phyloP scores from a whole-genome alignment of 2,113 vertebrate genomes.

The Plotosus lineatus region DNA sequence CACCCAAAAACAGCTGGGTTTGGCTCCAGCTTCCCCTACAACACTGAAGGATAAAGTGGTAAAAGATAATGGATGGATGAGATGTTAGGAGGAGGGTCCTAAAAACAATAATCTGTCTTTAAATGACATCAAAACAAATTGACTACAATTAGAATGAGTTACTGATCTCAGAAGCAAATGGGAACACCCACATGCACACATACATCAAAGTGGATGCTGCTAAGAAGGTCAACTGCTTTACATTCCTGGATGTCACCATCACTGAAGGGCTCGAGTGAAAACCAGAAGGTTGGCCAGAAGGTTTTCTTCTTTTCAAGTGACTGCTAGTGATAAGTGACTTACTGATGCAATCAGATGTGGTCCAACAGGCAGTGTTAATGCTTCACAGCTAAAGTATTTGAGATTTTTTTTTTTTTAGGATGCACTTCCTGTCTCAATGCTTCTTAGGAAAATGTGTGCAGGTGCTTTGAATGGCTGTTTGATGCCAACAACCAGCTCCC shows the following conservation, averaged over 20 bases:
- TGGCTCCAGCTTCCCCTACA: no score
- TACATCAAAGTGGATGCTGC: conserved; percentile 16
- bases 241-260: conserved; percentile 13
- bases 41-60: no score
- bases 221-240: neutral
- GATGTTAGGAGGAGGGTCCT: neutral
- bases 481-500: neutral
- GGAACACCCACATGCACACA: neutral
- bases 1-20: no score
- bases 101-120: neutral
- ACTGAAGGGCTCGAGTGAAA: neutral
- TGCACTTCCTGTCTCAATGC: neutral
- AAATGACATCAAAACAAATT: neutral
- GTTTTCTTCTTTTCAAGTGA: neutral
- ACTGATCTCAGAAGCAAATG: neutral
- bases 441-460: neutral
- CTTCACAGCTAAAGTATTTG: neutral
- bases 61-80: neutral
- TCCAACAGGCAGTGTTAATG: neutral
- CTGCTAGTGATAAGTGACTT: neutral
- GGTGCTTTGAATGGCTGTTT: neutral
- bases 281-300: neutral
- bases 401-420: neutral
- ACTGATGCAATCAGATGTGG: neutral
- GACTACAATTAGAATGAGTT: neutral